These are phyloP conservation scores for Drosophila ananassae DNA, from an alignment of 1,140 invertebrate species.

Conservation along the genomic window DNA sequence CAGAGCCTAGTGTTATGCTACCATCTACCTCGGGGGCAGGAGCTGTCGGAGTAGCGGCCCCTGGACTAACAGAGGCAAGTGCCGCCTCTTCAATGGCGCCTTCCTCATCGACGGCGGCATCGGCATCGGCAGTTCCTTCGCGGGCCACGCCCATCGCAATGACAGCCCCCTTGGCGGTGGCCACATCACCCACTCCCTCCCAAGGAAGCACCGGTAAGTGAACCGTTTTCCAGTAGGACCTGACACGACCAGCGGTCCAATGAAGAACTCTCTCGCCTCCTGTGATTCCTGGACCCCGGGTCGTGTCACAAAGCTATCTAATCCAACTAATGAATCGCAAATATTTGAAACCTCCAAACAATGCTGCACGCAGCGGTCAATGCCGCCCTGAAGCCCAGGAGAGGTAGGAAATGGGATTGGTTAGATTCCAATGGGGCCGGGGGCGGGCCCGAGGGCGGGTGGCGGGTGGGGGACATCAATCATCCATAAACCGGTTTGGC, in stretches of 20 bases:
- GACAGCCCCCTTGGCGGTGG: slow-evolving; percentile 63
- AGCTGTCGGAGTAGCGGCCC: neutral
- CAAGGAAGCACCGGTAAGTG: slow-evolving; percentile 76
- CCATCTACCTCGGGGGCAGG: neutral
- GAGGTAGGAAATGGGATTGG: slow-evolving; percentile 49
- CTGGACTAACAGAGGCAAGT: neutral
- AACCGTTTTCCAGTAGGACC: neutral
- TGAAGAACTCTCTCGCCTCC: too few relatives aligned
- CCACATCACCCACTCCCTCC: slow-evolving; percentile 81
- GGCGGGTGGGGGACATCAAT: too few relatives aligned
- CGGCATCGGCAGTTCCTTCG: slow-evolving; percentile 25
- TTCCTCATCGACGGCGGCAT: slow-evolving; percentile 10
- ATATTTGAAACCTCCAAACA: slow-evolving; percentile 6
- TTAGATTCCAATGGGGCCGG: slow-evolving; percentile 3
- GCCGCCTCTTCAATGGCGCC: neutral
- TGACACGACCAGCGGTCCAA: neutral
- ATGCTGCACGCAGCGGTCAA: slow-evolving; percentile 55
- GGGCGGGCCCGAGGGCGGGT: neutral
- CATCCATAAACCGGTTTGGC: slow-evolving; percentile 13
- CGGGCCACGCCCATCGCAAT: slow-evolving; percentile 66
- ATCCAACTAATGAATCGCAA: slow-evolving; percentile 16
- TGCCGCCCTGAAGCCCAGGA: slow-evolving; percentile 64
- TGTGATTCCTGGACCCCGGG: too few relatives aligned
- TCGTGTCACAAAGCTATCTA: neutral
- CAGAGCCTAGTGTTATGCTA: slow-evolving; percentile 19